Percentiles rank a stretch among this genome's conserved stretches.
Conservation (phyloP, 2,888 invertebrate species). For the Anaspis maculata region DNA sequence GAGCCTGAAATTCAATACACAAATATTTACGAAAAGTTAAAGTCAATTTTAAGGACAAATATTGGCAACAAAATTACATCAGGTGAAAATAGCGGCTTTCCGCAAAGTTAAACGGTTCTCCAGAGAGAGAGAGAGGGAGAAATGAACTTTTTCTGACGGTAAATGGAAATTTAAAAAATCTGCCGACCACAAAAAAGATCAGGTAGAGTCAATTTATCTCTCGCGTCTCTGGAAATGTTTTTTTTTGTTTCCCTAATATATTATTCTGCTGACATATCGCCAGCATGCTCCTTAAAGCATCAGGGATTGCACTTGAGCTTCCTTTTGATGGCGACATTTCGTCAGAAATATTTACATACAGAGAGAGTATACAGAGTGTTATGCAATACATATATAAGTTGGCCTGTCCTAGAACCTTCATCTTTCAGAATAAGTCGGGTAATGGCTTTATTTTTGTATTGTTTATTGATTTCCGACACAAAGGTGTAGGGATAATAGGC, state of each 20-base stretch:
- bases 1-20: conserved; percentile 60
- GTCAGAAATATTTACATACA: conserved; percentile 1
- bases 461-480: no score
- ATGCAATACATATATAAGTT: no score
- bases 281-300: no score
- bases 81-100: background rate
- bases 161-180: no score
- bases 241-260: background rate
- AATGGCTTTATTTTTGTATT: no score
- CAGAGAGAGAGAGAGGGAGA: background rate
- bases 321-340: background rate
- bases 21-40: conserved; percentile 10
- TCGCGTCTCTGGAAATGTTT: background rate
- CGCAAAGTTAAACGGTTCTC: background rate
- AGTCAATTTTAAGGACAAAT: conserved; percentile 9
- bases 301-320: background rate
- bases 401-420: no score
- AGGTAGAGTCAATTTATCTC: no score
- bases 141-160: no score
- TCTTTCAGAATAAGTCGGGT: no score
- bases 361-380: conserved; percentile 1
- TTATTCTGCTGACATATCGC: no score
- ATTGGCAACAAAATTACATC: conserved; percentile 4
- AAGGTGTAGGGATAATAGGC: no score
- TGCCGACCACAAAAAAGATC: no score